Percentiles rank a stretch among this genome's conserved stretches.
Conservation (phyloP, 2,113 vertebrate genomes). For the Chamaea fasciata region DNA sequence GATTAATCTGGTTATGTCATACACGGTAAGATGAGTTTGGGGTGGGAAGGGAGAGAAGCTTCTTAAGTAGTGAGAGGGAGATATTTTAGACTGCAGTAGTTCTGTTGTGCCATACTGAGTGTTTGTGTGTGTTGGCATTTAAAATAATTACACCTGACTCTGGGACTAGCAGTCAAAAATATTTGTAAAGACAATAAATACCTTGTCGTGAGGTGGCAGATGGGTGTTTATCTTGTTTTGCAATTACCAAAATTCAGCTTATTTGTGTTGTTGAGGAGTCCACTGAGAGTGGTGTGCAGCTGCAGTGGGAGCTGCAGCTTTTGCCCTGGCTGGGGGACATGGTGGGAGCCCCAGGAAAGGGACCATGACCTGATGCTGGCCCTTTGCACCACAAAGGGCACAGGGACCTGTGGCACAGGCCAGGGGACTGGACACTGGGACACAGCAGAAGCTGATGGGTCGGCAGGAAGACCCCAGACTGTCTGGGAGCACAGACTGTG, state of each 20-base stretch:
- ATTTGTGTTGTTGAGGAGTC: not conserved
- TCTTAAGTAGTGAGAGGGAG: not conserved
- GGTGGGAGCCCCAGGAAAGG: not conserved
- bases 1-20: slow-evolving; percentile 98
- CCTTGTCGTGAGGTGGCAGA: not conserved
- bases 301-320: not conserved
- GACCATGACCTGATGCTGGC: not conserved
- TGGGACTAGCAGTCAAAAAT: not conserved
- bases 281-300: not conserved
- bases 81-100: not conserved
- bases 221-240: not conserved
- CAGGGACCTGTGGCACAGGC: not conserved
- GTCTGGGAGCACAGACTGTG: not conserved
- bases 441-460: not conserved
- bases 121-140: not conserved
- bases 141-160: not conserved
- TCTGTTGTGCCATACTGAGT: not conserved
- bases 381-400: not conserved
- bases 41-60: not conserved
- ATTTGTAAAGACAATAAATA: not conserved
- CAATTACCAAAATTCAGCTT: not conserved
- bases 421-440: not conserved
- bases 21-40: slow-evolving; percentile 78
- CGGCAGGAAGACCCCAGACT: not conserved
- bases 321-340: not conserved